Conservation (phyloP, 2,797 vertebrate genomes). For the Muscicapa striata region DNA sequence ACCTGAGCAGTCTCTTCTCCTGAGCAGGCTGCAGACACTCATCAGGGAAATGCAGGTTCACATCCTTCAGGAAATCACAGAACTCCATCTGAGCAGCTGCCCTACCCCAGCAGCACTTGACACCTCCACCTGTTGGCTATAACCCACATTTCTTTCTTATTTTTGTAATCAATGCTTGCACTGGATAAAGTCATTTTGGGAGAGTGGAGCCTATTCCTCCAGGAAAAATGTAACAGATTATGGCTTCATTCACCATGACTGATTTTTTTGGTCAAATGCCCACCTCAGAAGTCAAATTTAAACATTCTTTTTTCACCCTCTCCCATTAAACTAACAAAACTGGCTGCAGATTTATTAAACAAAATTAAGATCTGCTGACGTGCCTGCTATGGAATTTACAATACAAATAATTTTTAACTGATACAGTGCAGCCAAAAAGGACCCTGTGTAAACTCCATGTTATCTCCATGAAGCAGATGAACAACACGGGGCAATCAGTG, state of each 20-base stretch:
- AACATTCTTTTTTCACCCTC: not conserved
- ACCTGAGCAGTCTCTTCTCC: not conserved
- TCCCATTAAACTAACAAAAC: not conserved
- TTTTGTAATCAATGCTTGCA: not conserved
- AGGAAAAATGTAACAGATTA: not conserved
- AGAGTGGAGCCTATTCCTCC: not conserved
- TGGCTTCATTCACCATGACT: not conserved
- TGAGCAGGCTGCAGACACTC: not conserved
- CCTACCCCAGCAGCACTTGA: not conserved
- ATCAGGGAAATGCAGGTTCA: not conserved
- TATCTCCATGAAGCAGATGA: not conserved
- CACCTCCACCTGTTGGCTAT: not conserved
- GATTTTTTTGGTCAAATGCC: not conserved
- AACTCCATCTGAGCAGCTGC: not conserved
- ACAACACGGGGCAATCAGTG: not conserved
- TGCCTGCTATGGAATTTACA: not conserved
- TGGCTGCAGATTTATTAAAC: not conserved
- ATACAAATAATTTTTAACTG: not conserved
- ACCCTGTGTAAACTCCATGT: not conserved
- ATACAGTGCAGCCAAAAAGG: not conserved
- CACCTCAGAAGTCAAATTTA: not conserved
- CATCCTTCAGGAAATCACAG: not conserved
- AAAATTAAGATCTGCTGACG: not conserved
- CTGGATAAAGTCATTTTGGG: not conserved
- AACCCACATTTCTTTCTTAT: not conserved